These are phyloP conservation scores for Zosterops lateralis DNA, from an alignment of 2,113 vertebrate genomes.

Conservation along the genomic window DNA sequence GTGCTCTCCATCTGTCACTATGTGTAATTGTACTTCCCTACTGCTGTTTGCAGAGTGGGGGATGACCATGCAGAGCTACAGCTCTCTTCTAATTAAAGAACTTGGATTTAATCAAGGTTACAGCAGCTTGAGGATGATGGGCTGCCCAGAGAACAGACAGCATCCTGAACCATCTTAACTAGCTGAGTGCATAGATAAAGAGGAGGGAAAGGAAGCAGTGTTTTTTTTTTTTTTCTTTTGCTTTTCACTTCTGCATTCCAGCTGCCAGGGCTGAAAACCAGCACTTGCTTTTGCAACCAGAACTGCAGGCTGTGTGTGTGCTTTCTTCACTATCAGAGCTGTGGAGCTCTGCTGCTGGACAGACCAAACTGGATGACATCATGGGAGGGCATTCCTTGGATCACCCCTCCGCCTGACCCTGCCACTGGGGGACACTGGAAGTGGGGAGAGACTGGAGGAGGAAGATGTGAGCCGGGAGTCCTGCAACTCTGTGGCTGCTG, in stretches of 20 bases:
- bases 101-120: slow-evolving; percentile 52
- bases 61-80: neutral
- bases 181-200: slow-evolving; percentile 4
- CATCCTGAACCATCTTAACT: slow-evolving; percentile 16
- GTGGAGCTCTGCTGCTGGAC: neutral
- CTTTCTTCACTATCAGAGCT: neutral
- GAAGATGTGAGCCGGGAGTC: neutral
- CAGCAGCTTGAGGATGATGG: slow-evolving; percentile 7
- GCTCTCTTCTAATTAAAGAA: slow-evolving; percentile 17
- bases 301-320: neutral
- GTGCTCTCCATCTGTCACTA: neutral
- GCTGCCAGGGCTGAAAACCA: slow-evolving; percentile 27
- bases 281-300: slow-evolving; percentile 19
- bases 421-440: neutral
- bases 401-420: neutral
- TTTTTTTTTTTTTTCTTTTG: slow-evolving; percentile 31
- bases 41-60: neutral
- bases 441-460: neutral
- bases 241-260: slow-evolving; percentile 24
- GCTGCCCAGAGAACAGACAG: slow-evolving; percentile 16
- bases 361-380: neutral
- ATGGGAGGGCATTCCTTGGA: neutral
- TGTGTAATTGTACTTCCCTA: neutral
- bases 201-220: neutral
- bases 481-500: neutral